Evolutionary conservation across 2,888 invertebrate genomes (phyloP).

Genomic region (Boloria selene): DNA sequence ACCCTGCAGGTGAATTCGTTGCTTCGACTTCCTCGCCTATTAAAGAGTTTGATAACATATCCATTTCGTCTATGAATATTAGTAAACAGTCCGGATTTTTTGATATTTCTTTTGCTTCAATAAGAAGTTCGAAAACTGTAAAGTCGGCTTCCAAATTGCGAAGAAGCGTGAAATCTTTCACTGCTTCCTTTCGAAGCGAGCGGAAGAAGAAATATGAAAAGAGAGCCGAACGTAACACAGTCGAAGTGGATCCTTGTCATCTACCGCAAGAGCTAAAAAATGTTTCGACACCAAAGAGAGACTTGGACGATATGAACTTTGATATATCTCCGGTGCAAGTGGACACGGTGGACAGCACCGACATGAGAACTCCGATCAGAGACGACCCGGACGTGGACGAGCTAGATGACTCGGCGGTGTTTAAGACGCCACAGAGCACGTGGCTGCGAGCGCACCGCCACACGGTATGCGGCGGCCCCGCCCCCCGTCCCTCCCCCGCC

Average conservation of each 20-base stretch:
- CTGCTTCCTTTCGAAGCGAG: constrained; percentile 79
- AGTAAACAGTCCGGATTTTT: constrained; percentile 79
- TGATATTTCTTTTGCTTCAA: constrained; percentile 76
- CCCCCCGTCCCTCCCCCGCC: constrained; percentile 68
- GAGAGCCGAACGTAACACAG: constrained; percentile 66
- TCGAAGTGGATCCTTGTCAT: constrained; percentile 69
- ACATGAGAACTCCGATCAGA: constrained; percentile 56
- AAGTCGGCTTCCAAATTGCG: constrained; percentile 77
- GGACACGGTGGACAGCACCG: constrained; percentile 73
- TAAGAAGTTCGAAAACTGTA: constrained; percentile 70
- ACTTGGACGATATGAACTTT: constrained; percentile 67
- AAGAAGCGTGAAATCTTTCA: constrained; percentile 77
- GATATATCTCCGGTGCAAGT: constrained; percentile 76
- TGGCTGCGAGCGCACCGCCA: constrained; percentile 68
- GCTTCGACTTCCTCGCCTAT: constrained; percentile 77
- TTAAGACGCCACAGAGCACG: constrained; percentile 73
- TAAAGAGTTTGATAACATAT: constrained; percentile 73
- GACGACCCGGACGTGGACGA: constrained; percentile 59
- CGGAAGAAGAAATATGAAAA: constrained; percentile 79
- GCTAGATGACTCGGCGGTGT: constrained; percentile 67
- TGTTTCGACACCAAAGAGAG: constrained; percentile 67
- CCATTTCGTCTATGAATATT: constrained; percentile 74
- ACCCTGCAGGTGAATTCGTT: constrained; percentile 70
- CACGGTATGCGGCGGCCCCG: constrained; percentile 66
- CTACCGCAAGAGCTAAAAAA: constrained; percentile 61